Percentiles rank a stretch among this genome's conserved stretches.
phyloP scores from a whole-genome alignment of 92 coral and sea anemone species.

The Phenganax marumi region DNA sequence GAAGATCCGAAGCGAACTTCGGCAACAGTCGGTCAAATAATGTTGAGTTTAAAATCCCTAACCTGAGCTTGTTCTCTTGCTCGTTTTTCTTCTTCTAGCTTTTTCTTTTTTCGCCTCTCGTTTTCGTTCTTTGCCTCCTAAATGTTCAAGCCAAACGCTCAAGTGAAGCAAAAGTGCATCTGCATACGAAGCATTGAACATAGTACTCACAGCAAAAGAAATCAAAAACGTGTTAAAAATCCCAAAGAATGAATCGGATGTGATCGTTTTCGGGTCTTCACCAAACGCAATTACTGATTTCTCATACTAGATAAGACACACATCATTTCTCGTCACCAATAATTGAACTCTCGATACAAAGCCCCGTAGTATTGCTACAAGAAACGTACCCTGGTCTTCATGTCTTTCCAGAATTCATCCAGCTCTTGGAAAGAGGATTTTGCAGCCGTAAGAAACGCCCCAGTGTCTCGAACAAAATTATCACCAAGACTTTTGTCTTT shows the following conservation, averaged over 20 bases:
- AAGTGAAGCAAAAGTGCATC: not conserved
- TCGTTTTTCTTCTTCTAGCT: constrained; percentile 83
- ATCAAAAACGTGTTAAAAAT: constrained; percentile 82
- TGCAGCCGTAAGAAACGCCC: constrained; percentile 82
- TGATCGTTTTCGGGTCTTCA: constrained; percentile 80
- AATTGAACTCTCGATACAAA: not conserved
- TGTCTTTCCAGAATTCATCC: constrained; percentile 92
- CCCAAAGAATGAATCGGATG: constrained; percentile 90
- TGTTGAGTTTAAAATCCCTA: not conserved
- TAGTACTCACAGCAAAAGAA: constrained; percentile 83
- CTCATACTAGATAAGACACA: constrained; percentile 60
- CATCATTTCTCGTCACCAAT: not conserved
- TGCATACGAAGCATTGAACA: not conserved
- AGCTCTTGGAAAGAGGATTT: constrained; percentile 82
- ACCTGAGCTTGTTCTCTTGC: constrained; percentile 88
- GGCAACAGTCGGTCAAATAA: not conserved
- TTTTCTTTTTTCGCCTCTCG: constrained; percentile 86
- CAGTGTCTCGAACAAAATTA: constrained; percentile 70
- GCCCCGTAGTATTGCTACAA: not conserved
- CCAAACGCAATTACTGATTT: constrained; percentile 88
- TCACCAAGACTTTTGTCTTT: constrained; percentile 75
- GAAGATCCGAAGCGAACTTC: not conserved
- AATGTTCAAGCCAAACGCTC: not conserved
- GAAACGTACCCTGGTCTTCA: constrained; percentile 70
- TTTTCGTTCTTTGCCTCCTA: constrained; percentile 98